These are phyloP conservation scores for Malurus splendens DNA, from an alignment of 2,797 vertebrate species.

Conservation along the genomic window DNA sequence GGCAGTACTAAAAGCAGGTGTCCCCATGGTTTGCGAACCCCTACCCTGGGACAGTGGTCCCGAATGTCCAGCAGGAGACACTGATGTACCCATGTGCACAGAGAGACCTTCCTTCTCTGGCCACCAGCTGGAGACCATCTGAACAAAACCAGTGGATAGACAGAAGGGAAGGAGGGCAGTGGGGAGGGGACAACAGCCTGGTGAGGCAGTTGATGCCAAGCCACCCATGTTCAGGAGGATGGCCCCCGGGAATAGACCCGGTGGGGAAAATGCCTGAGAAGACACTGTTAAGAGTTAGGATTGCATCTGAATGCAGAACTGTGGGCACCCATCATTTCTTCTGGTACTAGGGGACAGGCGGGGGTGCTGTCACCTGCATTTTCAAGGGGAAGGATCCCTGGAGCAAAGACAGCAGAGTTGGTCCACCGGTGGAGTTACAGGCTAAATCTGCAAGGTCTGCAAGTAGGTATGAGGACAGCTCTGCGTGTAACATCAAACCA, in stretches of 20 bases:
- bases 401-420: not conserved
- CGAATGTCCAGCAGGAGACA: not conserved
- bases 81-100: too few species aligned
- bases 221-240: not conserved
- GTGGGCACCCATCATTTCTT: not conserved
- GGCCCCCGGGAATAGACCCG: not conserved
- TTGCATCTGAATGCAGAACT: fast-evolving
- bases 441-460: not conserved
- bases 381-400: not conserved
- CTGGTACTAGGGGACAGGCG: fast-evolving
- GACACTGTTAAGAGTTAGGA: not conserved
- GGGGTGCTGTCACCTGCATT: not conserved
- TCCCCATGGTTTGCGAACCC: fast-evolving
- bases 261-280: not conserved
- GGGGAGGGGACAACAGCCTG: not conserved
- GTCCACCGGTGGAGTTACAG: not conserved
- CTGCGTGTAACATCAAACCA: not conserved
- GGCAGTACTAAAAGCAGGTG: not conserved
- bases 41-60: not conserved
- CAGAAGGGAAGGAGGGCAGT: not conserved
- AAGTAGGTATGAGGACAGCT: not conserved
- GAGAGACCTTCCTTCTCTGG: not conserved
- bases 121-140: not conserved
- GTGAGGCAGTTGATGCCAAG: not conserved
- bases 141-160: not conserved